Conservation (phyloP, 2,113 vertebrate species). For the Ginglymostoma cirratum region DNA sequence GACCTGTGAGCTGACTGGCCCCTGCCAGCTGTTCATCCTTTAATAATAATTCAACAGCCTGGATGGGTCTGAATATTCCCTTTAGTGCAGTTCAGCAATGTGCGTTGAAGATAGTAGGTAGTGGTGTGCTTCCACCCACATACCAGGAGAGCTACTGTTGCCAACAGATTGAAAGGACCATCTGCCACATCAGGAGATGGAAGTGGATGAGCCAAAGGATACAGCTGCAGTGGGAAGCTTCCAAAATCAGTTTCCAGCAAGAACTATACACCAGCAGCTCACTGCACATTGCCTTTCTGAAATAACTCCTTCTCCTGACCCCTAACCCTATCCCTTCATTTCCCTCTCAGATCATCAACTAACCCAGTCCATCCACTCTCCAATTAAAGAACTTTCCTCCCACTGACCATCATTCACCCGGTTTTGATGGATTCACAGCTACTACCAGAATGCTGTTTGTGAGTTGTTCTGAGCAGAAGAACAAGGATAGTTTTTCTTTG, state of each 20-base stretch:
- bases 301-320: not conserved
- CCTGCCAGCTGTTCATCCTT: not conserved
- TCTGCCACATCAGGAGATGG: not conserved
- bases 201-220: conserved; percentile 19
- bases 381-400: not conserved
- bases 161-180: not conserved
- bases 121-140: not conserved
- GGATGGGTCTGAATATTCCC: not conserved
- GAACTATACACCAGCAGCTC: not conserved
- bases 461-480: not conserved
- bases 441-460: not conserved
- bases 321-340: not conserved
- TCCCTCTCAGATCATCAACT: not conserved
- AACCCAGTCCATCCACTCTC: not conserved
- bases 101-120: not conserved
- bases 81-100: not conserved
- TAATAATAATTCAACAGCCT: not conserved
- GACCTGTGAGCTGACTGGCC: not conserved
- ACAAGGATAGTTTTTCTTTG: not conserved
- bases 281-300: not conserved
- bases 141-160: not conserved
- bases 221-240: not conserved
- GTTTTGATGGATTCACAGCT: not conserved
- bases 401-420: not conserved
- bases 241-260: not conserved